Evolutionary conservation across 2,797 vertebrate species (phyloP).

Genomic region (Numenius phaeopus): DNA sequence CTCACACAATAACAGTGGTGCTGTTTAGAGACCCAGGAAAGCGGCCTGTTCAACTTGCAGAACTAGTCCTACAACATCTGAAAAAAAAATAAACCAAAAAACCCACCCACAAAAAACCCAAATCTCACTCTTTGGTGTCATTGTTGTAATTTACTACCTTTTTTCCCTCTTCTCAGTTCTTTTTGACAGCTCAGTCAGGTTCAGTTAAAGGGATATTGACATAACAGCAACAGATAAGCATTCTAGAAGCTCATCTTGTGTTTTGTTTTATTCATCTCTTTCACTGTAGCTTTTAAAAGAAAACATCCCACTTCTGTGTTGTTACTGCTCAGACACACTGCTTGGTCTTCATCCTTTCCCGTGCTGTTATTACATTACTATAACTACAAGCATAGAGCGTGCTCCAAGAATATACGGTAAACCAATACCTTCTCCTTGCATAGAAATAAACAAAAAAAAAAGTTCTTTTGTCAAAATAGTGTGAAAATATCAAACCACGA

Average conservation of each 20-base stretch:
- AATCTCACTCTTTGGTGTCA: neutral
- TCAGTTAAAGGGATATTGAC: neutral
- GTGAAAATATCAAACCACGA: neutral
- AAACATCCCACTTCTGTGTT: fast-evolving
- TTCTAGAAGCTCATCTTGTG: neutral
- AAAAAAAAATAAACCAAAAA: neutral
- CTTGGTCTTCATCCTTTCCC: neutral
- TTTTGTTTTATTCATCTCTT: neutral
- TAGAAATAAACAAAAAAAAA: neutral
- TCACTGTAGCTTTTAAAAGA: neutral
- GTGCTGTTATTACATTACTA: fast-evolving
- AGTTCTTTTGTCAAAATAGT: neutral
- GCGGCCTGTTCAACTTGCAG: neutral
- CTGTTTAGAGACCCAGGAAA: neutral
- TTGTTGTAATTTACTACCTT: neutral
- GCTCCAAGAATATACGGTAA: neutral
- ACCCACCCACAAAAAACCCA: neutral
- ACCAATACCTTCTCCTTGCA: neutral
- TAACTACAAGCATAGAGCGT: neutral
- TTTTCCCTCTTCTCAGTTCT: neutral
- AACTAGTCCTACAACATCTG: neutral
- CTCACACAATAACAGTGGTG: neutral
- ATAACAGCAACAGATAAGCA: neutral
- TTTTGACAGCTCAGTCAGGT: neutral
- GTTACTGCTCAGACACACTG: neutral